These are phyloP conservation scores for Diadophis punctatus DNA, from an alignment of 2,113 vertebrate species.

Conservation along the genomic window DNA sequence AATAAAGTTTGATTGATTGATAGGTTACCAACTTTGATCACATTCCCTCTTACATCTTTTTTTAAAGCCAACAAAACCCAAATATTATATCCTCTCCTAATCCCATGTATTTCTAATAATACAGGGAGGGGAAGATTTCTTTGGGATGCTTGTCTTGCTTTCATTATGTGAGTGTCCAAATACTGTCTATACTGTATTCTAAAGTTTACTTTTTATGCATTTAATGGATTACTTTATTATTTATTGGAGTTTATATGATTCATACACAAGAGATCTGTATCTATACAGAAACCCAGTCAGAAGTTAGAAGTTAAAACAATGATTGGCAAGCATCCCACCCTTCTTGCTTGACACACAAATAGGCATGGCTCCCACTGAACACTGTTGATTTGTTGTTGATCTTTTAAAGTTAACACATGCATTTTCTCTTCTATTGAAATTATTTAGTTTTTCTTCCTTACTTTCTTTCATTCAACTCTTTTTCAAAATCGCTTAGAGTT, in stretches of 20 bases:
- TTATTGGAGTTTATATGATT: not conserved
- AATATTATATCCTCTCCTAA: not conserved
- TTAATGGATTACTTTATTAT: not conserved
- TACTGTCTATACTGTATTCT: not conserved
- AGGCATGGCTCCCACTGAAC: not conserved
- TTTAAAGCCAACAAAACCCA: not conserved
- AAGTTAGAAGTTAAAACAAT: not conserved
- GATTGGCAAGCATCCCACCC: not conserved
- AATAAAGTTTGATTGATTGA: not conserved
- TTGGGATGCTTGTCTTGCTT: not conserved
- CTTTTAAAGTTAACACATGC: not conserved
- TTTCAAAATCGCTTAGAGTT: not conserved
- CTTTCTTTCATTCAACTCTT: not conserved
- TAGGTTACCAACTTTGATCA: not conserved
- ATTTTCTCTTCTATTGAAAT: not conserved
- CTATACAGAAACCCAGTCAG: not conserved
- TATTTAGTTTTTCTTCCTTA: not conserved
- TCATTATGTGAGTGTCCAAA: not conserved
- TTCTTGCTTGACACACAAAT: not conserved
- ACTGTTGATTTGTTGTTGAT: not conserved
- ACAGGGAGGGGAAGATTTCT: not conserved
- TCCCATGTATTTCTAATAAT: not conserved
- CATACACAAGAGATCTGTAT: not conserved
- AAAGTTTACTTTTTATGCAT: not conserved
- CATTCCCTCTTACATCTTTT: not conserved